Conservation (phyloP, 2,888 invertebrate species). For the Protula sp. region DNA sequence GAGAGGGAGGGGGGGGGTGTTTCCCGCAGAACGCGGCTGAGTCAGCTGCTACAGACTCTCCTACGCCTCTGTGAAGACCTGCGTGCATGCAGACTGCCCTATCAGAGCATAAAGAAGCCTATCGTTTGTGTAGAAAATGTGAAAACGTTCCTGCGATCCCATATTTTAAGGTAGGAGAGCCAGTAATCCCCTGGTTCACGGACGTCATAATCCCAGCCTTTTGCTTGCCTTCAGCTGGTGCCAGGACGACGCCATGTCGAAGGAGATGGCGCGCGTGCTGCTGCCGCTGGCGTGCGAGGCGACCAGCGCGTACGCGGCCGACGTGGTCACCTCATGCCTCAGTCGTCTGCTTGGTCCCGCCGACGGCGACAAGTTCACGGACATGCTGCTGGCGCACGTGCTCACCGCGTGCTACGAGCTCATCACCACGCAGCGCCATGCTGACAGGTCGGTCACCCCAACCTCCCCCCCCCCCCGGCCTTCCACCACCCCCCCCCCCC, state of each 20-base stretch:
- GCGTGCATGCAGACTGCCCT: no score
- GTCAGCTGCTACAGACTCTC: conserved; percentile 63
- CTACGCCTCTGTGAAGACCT: conserved; percentile 65
- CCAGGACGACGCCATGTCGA: conserved; percentile 60
- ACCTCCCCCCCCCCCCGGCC: no score
- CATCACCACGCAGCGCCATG: conserved; percentile 60
- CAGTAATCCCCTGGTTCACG: no score
- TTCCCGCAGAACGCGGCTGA: conserved; percentile 60
- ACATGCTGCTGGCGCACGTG: conserved; percentile 63
- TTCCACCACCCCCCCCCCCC: no score
- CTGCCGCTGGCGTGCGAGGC: conserved; percentile 73
- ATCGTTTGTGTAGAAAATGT: no score
- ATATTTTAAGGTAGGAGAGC: no score
- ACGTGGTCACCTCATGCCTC: no score
- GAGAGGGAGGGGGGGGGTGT: no score
- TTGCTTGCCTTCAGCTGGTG: conserved; percentile 50
- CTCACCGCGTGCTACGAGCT: conserved; percentile 67
- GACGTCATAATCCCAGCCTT: no score
- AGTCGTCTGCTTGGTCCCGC: no score
- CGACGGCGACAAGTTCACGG: conserved; percentile 66
- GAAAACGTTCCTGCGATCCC: no score
- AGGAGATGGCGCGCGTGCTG: conserved; percentile 63
- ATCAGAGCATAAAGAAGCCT: no score
- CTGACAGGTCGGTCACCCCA: conserved; percentile 56
- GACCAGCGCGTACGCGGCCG: conserved; percentile 69